Conservation (phyloP, 2,797 vertebrate species). For the Oreonectes daqikongensis region DNA sequence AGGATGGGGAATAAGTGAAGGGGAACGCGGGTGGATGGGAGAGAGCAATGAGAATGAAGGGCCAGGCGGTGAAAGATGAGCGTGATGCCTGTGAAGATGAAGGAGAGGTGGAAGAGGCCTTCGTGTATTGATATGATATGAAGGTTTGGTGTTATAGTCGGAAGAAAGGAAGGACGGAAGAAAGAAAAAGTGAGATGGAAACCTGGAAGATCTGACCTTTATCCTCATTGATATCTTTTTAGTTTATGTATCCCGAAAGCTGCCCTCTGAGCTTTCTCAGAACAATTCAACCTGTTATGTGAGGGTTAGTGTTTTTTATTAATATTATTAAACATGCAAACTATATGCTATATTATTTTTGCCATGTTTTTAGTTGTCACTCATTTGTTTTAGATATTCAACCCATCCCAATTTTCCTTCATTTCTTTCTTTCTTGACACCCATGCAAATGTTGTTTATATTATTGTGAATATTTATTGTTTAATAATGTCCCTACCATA, state of each 20-base stretch:
- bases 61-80: slow-evolving; percentile 49
- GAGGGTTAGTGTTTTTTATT: background rate
- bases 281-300: background rate
- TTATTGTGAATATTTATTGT: too few species aligned
- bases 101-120: background rate
- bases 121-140: slow-evolving; percentile 14
- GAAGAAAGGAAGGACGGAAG: background rate
- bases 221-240: background rate
- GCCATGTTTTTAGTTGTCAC: too few species aligned
- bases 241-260: background rate
- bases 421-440: too few species aligned
- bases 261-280: background rate
- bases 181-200: background rate
- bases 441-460: background rate
- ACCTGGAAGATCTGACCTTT: background rate
- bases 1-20: slow-evolving; percentile 43
- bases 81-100: slow-evolving; percentile 32
- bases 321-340: background rate
- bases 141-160: slow-evolving; percentile 12
- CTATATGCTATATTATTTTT: too few species aligned
- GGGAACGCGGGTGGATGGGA: slow-evolving; percentile 57
- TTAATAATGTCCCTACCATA: background rate
- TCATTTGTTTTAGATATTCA: too few species aligned
- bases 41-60: slow-evolving; percentile 45
- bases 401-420: too few species aligned